These are phyloP conservation scores for Cheilinus undulatus DNA, from an alignment of 2,113 vertebrate species.

Conservation along the genomic window DNA sequence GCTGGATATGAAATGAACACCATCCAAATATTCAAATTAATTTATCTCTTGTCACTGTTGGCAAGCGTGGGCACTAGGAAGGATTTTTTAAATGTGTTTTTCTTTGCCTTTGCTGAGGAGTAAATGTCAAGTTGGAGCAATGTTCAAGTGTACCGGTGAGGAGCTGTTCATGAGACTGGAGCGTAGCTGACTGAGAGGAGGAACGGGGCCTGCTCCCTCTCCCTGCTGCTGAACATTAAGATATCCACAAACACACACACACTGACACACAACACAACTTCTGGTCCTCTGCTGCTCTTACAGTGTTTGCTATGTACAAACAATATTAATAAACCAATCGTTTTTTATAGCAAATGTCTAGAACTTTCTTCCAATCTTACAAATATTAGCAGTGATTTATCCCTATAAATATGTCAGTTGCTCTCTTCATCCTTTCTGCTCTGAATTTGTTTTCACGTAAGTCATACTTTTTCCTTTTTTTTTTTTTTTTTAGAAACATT, in stretches of 20 bases:
- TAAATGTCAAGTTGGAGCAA: slow-evolving; percentile 72
- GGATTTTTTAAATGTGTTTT: slow-evolving; percentile 52
- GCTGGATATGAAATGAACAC: slow-evolving; percentile 63
- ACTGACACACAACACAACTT: slow-evolving; percentile 71
- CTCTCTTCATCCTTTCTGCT: no score
- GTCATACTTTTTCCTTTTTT: no score
- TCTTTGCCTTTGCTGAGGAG: slow-evolving; percentile 73
- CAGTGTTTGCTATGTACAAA: slow-evolving; percentile 86
- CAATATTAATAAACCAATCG: slow-evolving; percentile 88
- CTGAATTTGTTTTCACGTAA: no score
- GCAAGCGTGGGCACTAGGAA: slow-evolving; percentile 53
- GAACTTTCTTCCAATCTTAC: not conserved
- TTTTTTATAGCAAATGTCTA: slow-evolving; percentile 70
- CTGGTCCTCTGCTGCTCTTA: slow-evolving; percentile 86
- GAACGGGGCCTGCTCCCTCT: slow-evolving; percentile 67
- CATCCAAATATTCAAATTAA: slow-evolving; percentile 66
- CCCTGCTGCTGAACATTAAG: slow-evolving; percentile 88
- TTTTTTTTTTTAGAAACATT: no score
- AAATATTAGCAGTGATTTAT: no score
- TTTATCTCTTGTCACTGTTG: slow-evolving; percentile 57
- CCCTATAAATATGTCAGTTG: no score
- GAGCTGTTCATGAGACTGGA: slow-evolving; percentile 69
- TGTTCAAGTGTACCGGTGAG: slow-evolving; percentile 61
- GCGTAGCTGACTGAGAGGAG: slow-evolving; percentile 81
- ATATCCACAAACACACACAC: slow-evolving; percentile 55